Base-by-base conservation (phyloP, 2,888 invertebrate genomes). In the Capitulum mitella region DNA sequence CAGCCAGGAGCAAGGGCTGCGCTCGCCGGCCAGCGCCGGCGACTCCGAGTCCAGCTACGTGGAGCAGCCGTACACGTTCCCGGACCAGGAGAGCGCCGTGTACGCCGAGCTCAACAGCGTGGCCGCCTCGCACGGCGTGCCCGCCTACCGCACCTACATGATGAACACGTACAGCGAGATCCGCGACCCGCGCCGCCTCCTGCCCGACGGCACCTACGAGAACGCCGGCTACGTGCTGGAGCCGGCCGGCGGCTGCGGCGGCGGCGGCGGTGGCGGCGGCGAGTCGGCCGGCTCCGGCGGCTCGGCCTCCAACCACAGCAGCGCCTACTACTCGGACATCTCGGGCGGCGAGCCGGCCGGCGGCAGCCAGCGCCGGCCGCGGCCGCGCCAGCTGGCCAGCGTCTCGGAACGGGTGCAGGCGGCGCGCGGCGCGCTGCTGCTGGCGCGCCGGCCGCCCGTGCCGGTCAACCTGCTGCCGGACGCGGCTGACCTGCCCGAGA, bases 281-380 rank as follows among this genome's bases (percentile, higher is more conserved):
- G 61, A 61, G 61, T 61, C 80, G 16, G 81, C 79, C 40, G 79
- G 80, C 70, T 80, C 80, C 10, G 81, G 80, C 32, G 79, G 80
- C 70, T 80, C 80, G 34, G 70, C 79, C 48, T 81, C 81, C 76
- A 81, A 81, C 19, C 82, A 81, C 26, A 81, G 81, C 19, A 81
- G 81, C 32, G 82, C 82, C 32, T 82, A 82, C 79, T 82, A 82
- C 79, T 82, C 82, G 8, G 82, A 82, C 78, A 77, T 81, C 6
- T 82, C 81, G 10, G 78, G 54, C 54, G 79, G 79, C 10, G 80
- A 79, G 32, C 70, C 77, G 61, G 77, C 37, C 37, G 70, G 37
- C 37, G 70, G 70, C 37, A 70, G 70, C 32, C 37, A 64, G 64
- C 64, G 70, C 43, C 6, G 43, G 34, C 34, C 22, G 6, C 70